Evolutionary conservation across 2,888 invertebrate species (phyloP).

Genomic region (Melangyna quadrimaculata): DNA sequence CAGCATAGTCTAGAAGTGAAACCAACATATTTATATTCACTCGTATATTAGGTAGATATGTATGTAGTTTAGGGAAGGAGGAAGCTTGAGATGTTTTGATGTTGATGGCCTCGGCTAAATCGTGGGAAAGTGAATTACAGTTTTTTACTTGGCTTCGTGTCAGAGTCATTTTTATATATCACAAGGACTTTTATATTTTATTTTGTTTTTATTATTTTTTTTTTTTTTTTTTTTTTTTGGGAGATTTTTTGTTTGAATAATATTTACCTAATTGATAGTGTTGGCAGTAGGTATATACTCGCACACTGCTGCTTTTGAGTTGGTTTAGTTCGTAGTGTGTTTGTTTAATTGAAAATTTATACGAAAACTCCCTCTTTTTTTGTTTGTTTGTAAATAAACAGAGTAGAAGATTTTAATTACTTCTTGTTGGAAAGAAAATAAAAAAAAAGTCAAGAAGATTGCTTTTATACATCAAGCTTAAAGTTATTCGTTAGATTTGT

Average conservation of each 20-base stretch:
- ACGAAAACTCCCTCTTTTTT: not conserved
- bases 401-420: slow-evolving; percentile 26
- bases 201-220: not conserved
- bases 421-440: not conserved
- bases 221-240: not conserved
- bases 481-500: not conserved
- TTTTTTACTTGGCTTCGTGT: slow-evolving; percentile 14
- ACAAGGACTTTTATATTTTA: slow-evolving; percentile 18
- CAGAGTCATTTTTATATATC: slow-evolving; percentile 8
- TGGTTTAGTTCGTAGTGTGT: not conserved
- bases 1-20: not conserved
- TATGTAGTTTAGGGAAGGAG: slow-evolving; percentile 22
- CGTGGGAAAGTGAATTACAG: slow-evolving; percentile 56
- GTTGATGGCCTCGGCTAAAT: slow-evolving; percentile 50
- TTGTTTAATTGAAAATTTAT: slow-evolving; percentile 33
- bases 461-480: slow-evolving; percentile 3
- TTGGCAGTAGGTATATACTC: no score
- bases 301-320: not conserved
- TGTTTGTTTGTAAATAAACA: slow-evolving; percentile 31
- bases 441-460: not conserved
- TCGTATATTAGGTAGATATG: no score
- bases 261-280: slow-evolving; percentile 32
- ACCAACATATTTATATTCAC: not conserved
- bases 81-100: slow-evolving; percentile 53
- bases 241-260: not conserved